A percentile compares a stretch with the other conserved stretches of the same genome.
phyloP scores from a whole-genome alignment of 2,888 invertebrate species.

The Dryococelus australis region DNA sequence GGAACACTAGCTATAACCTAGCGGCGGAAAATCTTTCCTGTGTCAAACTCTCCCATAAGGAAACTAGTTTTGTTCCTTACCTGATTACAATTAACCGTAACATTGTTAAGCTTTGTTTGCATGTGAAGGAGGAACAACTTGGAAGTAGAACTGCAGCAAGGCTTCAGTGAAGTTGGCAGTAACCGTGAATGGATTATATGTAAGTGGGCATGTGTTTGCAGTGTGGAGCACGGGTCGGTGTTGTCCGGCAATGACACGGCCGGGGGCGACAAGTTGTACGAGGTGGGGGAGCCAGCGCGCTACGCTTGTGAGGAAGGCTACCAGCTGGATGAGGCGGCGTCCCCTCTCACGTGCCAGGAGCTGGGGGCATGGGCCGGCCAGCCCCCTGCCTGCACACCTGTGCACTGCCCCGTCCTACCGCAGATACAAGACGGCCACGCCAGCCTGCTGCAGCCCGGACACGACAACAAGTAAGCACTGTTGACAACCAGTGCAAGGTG shows the following conservation, averaged over 20 bases:
- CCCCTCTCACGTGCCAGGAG: background rate
- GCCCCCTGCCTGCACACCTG: background rate
- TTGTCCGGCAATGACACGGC: background rate
- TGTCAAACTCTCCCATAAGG: too few relatives aligned
- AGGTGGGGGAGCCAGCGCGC: background rate
- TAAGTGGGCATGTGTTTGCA: background rate
- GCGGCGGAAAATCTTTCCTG: too few relatives aligned
- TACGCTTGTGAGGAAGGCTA: background rate
- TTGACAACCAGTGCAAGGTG: too few relatives aligned
- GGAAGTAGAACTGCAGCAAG: too few relatives aligned
- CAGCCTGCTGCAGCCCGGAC: background rate
- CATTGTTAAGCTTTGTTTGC: too few relatives aligned
- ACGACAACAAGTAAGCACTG: background rate
- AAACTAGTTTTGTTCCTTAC: too few relatives aligned
- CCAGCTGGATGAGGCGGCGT: background rate
- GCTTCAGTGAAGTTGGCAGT: too few relatives aligned
- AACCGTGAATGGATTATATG: too few relatives aligned
- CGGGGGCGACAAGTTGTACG: background rate
- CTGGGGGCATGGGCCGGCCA: background rate
- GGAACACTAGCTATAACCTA: too few relatives aligned
- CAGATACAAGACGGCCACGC: background rate
- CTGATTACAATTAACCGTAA: too few relatives aligned
- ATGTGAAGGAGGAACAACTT: too few relatives aligned
- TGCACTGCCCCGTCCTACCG: background rate
- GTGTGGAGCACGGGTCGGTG: background rate